Evolutionary conservation across 2,797 vertebrate species (phyloP).

Genomic region (Luscinia luscinia): DNA sequence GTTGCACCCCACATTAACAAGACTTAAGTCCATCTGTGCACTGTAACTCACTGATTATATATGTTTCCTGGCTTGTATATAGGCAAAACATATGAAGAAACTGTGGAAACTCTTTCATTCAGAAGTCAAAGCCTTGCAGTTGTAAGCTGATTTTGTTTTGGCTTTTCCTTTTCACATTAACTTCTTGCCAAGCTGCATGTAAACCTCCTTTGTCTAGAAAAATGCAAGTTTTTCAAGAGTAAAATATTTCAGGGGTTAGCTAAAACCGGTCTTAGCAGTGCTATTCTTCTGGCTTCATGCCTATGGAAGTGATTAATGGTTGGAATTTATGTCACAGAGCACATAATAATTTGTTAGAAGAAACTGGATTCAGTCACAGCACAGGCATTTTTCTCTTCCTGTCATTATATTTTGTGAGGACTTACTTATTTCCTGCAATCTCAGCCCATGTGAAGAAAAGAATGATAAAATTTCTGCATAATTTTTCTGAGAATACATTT

Average conservation of each 20-base stretch:
- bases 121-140: conserved; percentile 79
- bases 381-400: conserved; percentile 70
- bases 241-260: conserved; percentile 41
- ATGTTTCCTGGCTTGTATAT: conserved; percentile 41
- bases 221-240: conserved; percentile 15
- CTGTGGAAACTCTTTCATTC: conserved; percentile 79
- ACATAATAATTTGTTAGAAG: conserved; percentile 69
- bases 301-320: conserved; percentile 60
- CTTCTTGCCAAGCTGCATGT: conserved; percentile 48
- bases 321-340: conserved; percentile 67
- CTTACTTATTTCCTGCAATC: conserved; percentile 64
- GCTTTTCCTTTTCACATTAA: conserved; percentile 37
- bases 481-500: conserved; percentile 64
- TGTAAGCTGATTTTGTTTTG: conserved; percentile 73
- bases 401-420: conserved; percentile 62
- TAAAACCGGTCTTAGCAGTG: not conserved
- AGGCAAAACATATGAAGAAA: conserved; percentile 67
- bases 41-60: conserved; percentile 1
- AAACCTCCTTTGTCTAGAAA: conserved; percentile 59
- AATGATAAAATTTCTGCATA: conserved; percentile 60
- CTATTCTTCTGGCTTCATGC: conserved; percentile 60
- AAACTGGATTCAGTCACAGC: conserved; percentile 65
- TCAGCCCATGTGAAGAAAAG: conserved; percentile 51
- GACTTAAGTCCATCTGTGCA: not conserved
- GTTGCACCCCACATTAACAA: conserved; percentile 3